These are phyloP conservation scores for Sebastes steindachneri DNA, from an alignment of 2,797 vertebrate species.

Conservation along the genomic window DNA sequence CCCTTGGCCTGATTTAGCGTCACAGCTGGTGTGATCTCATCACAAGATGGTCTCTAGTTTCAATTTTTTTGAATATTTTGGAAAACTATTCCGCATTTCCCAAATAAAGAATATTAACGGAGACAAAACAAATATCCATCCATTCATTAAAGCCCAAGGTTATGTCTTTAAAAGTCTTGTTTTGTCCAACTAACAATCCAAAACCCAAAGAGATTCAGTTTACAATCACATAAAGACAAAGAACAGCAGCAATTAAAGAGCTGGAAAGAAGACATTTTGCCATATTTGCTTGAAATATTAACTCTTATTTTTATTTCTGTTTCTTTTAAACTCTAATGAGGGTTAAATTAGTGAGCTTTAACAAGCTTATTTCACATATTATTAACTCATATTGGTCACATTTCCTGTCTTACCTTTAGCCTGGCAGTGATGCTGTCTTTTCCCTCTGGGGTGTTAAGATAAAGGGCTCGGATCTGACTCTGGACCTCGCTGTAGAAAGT, in stretches of 20 bases:
- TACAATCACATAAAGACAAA: neutral
- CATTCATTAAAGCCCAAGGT: neutral
- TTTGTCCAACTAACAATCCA: neutral
- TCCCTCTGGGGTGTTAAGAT: conserved; percentile 88
- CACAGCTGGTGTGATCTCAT: no score
- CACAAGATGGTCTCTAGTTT: neutral
- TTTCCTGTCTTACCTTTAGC: conserved; percentile 82
- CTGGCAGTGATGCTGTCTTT: conserved; percentile 78
- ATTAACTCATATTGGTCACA: neutral
- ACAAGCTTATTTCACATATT: neutral
- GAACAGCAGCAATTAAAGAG: neutral
- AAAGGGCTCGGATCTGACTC: conserved; percentile 93
- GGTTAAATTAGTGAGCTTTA: neutral
- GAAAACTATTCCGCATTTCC: neutral
- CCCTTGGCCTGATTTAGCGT: no score
- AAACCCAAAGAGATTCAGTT: neutral
- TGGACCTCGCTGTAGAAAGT: conserved; percentile 98
- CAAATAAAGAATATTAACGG: neutral
- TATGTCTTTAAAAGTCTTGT: neutral
- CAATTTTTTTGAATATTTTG: neutral
- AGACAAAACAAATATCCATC: neutral
- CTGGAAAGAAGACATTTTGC: neutral
- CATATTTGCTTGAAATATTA: no score
- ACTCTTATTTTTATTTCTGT: neutral
- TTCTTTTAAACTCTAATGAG: neutral